Percentiles rank a stretch among this genome's conserved stretches.
These are phyloP conservation scores for Rhinichthys klamathensis DNA, from an alignment of 2,113 vertebrate genomes.

Conservation along the genomic window DNA sequence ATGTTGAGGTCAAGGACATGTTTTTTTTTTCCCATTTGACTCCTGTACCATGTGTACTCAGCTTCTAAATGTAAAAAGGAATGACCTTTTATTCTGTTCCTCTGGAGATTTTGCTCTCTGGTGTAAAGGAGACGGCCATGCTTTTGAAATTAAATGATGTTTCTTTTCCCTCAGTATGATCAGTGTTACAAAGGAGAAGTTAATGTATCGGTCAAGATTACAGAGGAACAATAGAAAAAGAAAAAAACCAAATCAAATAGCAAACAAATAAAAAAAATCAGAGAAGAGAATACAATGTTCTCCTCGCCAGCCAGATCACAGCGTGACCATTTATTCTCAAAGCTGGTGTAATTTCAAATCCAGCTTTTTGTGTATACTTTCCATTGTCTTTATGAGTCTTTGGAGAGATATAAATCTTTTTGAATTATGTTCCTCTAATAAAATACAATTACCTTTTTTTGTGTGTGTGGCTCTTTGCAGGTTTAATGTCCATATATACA, in stretches of 20 bases:
- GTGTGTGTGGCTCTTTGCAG: not conserved
- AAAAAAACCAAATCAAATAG: not conserved
- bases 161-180: not conserved
- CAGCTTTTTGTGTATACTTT: not conserved
- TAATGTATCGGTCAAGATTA: constrained; percentile 16
- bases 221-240: not conserved
- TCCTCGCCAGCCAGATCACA: constrained; percentile 6
- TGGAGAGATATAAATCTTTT: not conserved
- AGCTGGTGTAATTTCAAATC: constrained; percentile 4
- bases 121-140: not conserved
- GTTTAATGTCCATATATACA: not conserved
- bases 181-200: not conserved
- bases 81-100: not conserved
- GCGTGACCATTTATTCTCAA: not conserved
- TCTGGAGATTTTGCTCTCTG: not conserved
- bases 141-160: not conserved
- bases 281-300: not conserved
- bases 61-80: not conserved
- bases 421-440: not conserved
- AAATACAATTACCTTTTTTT: not conserved
- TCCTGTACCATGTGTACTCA: not conserved
- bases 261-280: constrained; percentile 10
- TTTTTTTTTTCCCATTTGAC: constrained; percentile 21
- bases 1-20: constrained; percentile 15
- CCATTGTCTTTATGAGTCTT: not conserved